Percentiles rank a stretch among this genome's conserved stretches.
These are phyloP conservation scores for Oscheius myriophilus DNA, from an alignment of 2,888 invertebrate genomes.

Conservation along the genomic window DNA sequence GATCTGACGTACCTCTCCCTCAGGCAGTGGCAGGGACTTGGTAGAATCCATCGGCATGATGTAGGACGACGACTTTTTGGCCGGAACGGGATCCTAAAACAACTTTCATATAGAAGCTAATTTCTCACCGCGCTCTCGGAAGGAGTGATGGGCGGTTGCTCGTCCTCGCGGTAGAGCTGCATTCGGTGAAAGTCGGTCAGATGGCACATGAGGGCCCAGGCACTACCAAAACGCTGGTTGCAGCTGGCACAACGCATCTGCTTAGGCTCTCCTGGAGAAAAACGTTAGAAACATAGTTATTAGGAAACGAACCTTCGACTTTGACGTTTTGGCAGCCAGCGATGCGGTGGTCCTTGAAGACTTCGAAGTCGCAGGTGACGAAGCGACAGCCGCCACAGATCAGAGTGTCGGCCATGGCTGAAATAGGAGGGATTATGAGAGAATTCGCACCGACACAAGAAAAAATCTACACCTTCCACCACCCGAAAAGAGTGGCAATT, in stretches of 20 bases:
- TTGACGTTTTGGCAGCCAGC: constrained; percentile 41
- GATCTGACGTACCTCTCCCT: too few relatives aligned
- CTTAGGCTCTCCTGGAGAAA: constrained; percentile 58
- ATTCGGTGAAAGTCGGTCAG: constrained; percentile 65
- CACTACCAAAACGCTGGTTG: constrained; percentile 48
- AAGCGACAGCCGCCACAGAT: constrained; percentile 83
- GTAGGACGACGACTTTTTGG: too few relatives aligned
- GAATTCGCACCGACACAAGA: too few relatives aligned
- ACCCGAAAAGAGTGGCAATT: too few relatives aligned
- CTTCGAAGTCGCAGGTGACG: constrained; percentile 80
- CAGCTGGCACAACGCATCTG: constrained; percentile 61
- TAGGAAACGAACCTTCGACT: constrained; percentile 40
- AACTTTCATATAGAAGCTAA: too few relatives aligned
- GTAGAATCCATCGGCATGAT: too few relatives aligned
- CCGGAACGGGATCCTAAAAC: too few relatives aligned
- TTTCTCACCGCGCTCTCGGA: neutral
- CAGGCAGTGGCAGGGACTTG: too few relatives aligned
- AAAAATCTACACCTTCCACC: too few relatives aligned
- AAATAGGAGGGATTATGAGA: constrained; percentile 1
- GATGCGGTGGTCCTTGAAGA: constrained; percentile 79
- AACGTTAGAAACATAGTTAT: too few relatives aligned
- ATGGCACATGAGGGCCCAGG: constrained; percentile 61
- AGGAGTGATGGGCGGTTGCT: too few relatives aligned
- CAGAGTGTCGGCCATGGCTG: constrained; percentile 77
- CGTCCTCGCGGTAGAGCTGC: constrained; percentile 47